These are phyloP conservation scores for Tauraco hartlaubi DNA, from an alignment of 2,797 vertebrate species.

Conservation along the genomic window DNA sequence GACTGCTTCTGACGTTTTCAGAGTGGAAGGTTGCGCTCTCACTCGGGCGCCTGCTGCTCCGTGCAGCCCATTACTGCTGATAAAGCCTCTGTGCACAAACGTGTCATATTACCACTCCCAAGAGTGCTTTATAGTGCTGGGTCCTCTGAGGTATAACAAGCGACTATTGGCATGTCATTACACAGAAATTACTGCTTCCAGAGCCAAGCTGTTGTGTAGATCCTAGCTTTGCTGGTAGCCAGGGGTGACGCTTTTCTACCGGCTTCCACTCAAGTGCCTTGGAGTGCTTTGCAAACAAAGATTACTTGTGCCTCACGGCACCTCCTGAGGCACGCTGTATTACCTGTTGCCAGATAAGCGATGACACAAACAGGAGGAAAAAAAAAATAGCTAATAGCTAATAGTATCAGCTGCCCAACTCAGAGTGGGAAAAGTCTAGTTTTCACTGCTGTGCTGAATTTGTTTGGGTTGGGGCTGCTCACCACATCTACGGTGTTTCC, in stretches of 20 bases:
- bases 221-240: neutral
- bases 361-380: neutral
- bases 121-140: neutral
- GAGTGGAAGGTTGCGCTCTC: neutral
- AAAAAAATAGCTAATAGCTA: neutral
- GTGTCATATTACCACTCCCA: neutral
- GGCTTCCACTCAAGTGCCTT: neutral
- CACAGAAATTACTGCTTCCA: neutral
- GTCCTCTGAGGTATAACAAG: neutral
- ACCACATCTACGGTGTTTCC: neutral
- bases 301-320: neutral
- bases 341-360: neutral
- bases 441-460: neutral
- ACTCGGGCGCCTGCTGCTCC: neutral
- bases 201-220: neutral
- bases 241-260: neutral
- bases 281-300: constrained; percentile 42
- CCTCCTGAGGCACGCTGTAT: neutral
- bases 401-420: neutral
- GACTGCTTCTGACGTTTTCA: neutral
- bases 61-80: neutral
- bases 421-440: neutral
- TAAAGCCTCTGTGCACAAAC: neutral
- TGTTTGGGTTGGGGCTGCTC: neutral
- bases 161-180: neutral